A percentile compares a stretch with the other conserved stretches of the same genome.
Evolutionary conservation across 2,113 vertebrate species (phyloP).

Genomic region (Balaeniceps rex): DNA sequence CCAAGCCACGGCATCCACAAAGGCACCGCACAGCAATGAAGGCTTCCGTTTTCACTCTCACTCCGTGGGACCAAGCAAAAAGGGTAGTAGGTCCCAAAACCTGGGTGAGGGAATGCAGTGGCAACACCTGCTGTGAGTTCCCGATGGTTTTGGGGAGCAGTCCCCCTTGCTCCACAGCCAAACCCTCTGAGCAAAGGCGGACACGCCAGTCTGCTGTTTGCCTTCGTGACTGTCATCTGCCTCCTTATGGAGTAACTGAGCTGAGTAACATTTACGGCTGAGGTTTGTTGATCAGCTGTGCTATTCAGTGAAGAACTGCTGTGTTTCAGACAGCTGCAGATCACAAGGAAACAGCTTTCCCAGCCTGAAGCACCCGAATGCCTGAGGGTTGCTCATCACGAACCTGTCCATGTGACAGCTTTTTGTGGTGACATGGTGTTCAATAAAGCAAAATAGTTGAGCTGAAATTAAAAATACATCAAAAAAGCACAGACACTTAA

Average conservation of each 20-base stretch:
- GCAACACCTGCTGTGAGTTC: background rate
- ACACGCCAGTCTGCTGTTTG: background rate
- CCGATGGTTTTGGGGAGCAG: background rate
- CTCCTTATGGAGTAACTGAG: background rate
- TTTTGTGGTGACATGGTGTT: accelerated
- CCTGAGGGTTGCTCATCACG: background rate
- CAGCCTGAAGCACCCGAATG: background rate
- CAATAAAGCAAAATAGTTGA: background rate
- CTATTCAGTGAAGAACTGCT: background rate
- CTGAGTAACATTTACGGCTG: accelerated
- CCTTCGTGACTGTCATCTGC: background rate
- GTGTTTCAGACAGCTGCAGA: background rate
- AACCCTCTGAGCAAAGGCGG: background rate
- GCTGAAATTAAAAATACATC: background rate
- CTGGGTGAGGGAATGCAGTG: accelerated
- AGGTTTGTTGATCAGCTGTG: background rate
- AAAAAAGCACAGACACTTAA: background rate
- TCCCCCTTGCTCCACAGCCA: background rate
- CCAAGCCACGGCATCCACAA: background rate
- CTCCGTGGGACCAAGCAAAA: background rate
- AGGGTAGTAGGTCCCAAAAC: background rate
- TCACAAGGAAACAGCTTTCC: background rate
- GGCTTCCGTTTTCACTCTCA: background rate
- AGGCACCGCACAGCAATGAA: accelerated
- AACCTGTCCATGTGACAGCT: accelerated